Conservation (phyloP, 2,113 vertebrate genomes). For the Tachysurus vachellii region DNA sequence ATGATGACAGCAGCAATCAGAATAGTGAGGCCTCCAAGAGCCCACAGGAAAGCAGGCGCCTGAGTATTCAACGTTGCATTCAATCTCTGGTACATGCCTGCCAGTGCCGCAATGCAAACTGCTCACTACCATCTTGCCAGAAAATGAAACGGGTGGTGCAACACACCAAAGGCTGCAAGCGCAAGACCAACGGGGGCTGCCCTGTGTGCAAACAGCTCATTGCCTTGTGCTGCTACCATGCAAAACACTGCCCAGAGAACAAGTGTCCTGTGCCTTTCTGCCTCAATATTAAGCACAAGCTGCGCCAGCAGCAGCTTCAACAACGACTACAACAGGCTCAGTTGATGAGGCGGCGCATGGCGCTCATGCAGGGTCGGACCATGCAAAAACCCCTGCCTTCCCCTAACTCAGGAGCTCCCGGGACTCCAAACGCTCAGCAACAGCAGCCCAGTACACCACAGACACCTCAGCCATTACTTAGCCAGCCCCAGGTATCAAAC, state of each 20-base stretch:
- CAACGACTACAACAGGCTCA: constrained; percentile 96
- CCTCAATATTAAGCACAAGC: constrained; percentile 98
- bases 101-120: not conserved
- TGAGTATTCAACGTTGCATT: constrained; percentile 88
- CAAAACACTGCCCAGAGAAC: constrained; percentile 99
- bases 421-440: constrained; percentile 38
- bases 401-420: constrained; percentile 81
- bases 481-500: constrained; percentile 75
- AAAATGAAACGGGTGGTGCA: not conserved
- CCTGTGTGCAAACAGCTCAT: constrained; percentile 98
- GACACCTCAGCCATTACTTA: constrained; percentile 75
- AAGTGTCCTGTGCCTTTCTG: constrained; percentile 99
- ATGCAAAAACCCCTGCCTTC: constrained; percentile 85
- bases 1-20: constrained; percentile 90
- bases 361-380: constrained; percentile 94
- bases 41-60: constrained; percentile 91
- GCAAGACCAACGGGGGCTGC: constrained; percentile 72
- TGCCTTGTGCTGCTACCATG: constrained; percentile 96
- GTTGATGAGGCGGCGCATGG: constrained; percentile 95
- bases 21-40: constrained; percentile 93
- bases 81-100: not conserved
- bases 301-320: constrained; percentile 97
- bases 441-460: constrained; percentile 83
- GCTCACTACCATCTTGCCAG: not conserved
- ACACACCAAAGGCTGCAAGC: not conserved